Evolutionary conservation across 2,797 vertebrate genomes (phyloP), one percentile per base, ranked within the genome.

Genomic region (Acanthiza pusilla): DNA sequence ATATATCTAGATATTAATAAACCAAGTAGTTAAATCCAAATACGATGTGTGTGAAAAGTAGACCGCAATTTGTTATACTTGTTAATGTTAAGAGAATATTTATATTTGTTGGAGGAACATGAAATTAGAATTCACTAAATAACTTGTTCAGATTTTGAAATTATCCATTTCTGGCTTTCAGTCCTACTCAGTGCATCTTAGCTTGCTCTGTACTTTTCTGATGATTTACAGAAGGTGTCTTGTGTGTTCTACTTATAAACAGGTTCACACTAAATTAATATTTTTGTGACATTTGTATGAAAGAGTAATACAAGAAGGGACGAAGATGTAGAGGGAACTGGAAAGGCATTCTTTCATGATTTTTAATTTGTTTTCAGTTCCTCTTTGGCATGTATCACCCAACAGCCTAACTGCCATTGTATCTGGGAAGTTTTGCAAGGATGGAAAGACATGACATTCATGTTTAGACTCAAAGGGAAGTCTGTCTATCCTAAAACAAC

Each of bases 351-450:
- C 21, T 74, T 89, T 74, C 32, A 32, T 58, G 20, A 65, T n/a
- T 73, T 76, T 27, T 3, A 43, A 38, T 85, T 83, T 79, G 53
- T 34, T 92, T 76, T 68, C 7, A 7, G 22, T 88, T 83, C 68
- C 50, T 89, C 47, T 88, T 91, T 57, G 40, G 17, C 22, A 6
- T 43, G 0, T 54, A 40, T 57, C 34, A 36, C 30, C 43, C n/a
- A 51, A 5, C 23, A 51, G 16, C 32, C 27, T 19, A 47, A 51
- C 14, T 32, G 38, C n/a, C 16, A 5, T 60, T 0, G 0, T 75
- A 6, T 55, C 43, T 82, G 53, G 26, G 48, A 70, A 15, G 10
- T 85, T 83, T 48, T 73, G 45, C 30, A 54, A 54, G 61, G 53
- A 4, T 47, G 27, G 34, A 54, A 73, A 29, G 61, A 32, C 11